Evolutionary conservation across 2,797 vertebrate genomes (phyloP).

Genomic region (Lutjanus argentimaculatus): DNA sequence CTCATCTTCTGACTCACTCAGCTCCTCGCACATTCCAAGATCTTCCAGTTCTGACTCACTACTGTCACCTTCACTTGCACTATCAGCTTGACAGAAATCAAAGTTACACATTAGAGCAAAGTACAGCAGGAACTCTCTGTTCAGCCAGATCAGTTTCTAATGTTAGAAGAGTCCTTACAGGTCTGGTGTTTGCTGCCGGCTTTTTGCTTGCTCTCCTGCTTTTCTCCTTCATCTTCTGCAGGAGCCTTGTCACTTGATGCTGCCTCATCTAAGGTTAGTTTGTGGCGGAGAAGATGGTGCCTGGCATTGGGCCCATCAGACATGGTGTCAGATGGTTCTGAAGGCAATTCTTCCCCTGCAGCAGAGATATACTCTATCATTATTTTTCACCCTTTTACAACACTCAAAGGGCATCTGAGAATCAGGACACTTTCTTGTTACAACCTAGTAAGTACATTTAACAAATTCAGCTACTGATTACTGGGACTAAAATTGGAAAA

Average conservation of each 20-base stretch:
- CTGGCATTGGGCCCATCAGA: constrained; percentile 84
- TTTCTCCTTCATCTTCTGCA: constrained; percentile 5
- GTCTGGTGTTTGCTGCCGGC: constrained; percentile 73
- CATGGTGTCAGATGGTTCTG: constrained; percentile 81
- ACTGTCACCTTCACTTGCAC: constrained; percentile 82
- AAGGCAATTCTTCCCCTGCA: constrained; percentile 75
- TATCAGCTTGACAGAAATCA: constrained; percentile 57
- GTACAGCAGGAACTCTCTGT: too few relatives aligned
- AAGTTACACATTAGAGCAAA: constrained; percentile 31
- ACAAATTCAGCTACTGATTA: neutral
- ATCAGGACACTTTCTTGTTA: neutral
- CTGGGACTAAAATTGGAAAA: neutral
- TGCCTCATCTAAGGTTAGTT: constrained; percentile 88
- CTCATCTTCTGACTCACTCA: constrained; percentile 90
- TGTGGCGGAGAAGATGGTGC: constrained; percentile 92
- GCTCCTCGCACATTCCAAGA: constrained; percentile 83
- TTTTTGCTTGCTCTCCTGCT: constrained; percentile 71
- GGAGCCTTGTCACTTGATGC: constrained; percentile 82
- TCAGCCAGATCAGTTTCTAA: neutral
- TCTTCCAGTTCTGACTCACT: constrained; percentile 81
- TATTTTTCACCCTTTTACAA: neutral
- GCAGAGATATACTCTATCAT: constrained; percentile 30
- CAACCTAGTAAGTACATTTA: neutral
- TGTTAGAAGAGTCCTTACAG: constrained; percentile 50
- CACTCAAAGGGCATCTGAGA: neutral